Conservation (phyloP, 2,113 vertebrate species). For the Hippocampus comes region DNA sequence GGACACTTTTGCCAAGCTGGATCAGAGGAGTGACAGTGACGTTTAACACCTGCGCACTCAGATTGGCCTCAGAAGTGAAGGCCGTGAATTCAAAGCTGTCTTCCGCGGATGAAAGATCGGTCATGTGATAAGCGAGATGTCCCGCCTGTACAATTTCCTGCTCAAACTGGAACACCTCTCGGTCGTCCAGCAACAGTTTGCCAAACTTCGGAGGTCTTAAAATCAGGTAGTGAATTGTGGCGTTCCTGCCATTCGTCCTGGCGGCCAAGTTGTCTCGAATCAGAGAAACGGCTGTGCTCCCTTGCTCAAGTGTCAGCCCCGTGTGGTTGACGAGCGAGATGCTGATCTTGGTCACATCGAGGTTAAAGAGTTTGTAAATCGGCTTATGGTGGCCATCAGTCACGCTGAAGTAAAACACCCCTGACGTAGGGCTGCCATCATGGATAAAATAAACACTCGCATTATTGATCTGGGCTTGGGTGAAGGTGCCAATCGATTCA, state of each 20-base stretch:
- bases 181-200: conserved; percentile 67
- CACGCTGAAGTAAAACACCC: conserved; percentile 88
- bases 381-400: conserved; percentile 83
- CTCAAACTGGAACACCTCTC: conserved; percentile 70
- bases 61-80: conserved; percentile 79
- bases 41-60: conserved; percentile 76
- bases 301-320: conserved; percentile 74
- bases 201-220: conserved; percentile 75
- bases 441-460: conserved; percentile 81
- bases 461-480: conserved; percentile 81
- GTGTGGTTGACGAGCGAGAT: conserved; percentile 79
- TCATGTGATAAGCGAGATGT: conserved; percentile 78
- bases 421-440: conserved; percentile 80
- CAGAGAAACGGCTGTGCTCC: conserved; percentile 70
- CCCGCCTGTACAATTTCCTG: conserved; percentile 74
- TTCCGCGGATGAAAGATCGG: conserved; percentile 61
- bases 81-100: conserved; percentile 80
- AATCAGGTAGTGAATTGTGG: conserved; percentile 74
- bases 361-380: conserved; percentile 85
- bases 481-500: conserved; percentile 73
- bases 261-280: conserved; percentile 77
- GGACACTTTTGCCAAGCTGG: conserved; percentile 50
- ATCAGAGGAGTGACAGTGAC: conserved; percentile 77
- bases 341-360: conserved; percentile 78
- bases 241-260: conserved; percentile 78